These are phyloP conservation scores for Acleris cristana DNA, from an alignment of 2,888 invertebrate species.

Conservation along the genomic window DNA sequence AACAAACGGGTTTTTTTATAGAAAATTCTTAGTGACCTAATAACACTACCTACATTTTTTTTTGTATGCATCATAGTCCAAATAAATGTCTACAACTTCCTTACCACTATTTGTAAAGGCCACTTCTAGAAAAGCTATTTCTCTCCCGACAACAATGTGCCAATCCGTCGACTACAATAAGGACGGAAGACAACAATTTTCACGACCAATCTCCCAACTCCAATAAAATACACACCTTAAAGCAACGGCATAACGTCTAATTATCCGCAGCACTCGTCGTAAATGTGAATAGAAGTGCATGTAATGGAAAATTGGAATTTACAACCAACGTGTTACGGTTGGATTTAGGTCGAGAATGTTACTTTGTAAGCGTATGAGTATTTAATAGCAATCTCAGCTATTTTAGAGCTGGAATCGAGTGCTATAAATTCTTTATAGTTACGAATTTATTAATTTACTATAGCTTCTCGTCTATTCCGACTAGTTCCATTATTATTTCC, in stretches of 20 bases:
- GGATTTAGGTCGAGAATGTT: background rate
- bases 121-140: slow-evolving; percentile 6
- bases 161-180: slow-evolving; percentile 37
- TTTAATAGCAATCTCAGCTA: slow-evolving; percentile 5
- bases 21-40: too few relatives aligned
- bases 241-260: background rate
- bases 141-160: background rate
- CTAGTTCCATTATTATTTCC: too few relatives aligned
- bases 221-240: slow-evolving; percentile 1
- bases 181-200: slow-evolving; percentile 41
- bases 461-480: too few relatives aligned
- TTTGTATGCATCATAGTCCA: too few relatives aligned
- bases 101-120: background rate
- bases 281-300: background rate
- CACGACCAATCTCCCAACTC: slow-evolving; percentile 10
- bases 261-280: background rate
- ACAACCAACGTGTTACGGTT: slow-evolving; percentile 11
- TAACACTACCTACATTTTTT: too few relatives aligned
- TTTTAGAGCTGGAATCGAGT: slow-evolving; percentile 1
- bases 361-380: slow-evolving; percentile 11
- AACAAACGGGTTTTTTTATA: too few relatives aligned
- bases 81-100: too few relatives aligned
- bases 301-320: slow-evolving; percentile 18
- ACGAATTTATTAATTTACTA: background rate
- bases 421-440: background rate